Evolutionary conservation across 1,140 invertebrate genomes (phyloP), one percentile per base, ranked within the genome.

Genomic region (Zophobas morio): DNA sequence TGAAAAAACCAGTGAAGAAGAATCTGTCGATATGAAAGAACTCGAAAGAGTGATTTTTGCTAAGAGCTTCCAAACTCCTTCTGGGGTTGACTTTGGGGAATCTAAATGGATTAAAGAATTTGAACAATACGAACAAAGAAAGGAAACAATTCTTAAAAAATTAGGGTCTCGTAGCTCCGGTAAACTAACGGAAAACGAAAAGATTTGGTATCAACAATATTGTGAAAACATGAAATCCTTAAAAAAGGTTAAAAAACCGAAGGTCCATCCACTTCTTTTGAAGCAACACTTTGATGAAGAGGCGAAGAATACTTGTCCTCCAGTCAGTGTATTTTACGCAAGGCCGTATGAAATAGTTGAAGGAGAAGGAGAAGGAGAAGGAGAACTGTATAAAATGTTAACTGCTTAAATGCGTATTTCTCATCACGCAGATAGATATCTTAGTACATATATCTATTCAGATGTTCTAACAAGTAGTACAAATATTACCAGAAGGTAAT

Each of bases 51-150:
- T 51, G 5, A 53, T 77, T 33, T 80, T 80, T 36, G 46, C 60
- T 1, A 66, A 66, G 39, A 66, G 37, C 2, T 42, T 20, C 1
- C 77, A 76, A 74, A 73, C 57, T 4, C 6, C 6, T n/a, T 49
- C 33, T 33, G 72, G 20, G 6, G 40, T 82, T 3, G 51, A 82
- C 46, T 82, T 82, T 20, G 78, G 79, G 8, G 78, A 82, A 46
- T 82, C 80, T 0, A 74, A 80, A 0, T 84, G 83, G 83, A 83
- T 81, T 70, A 60, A 78, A 70, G 63, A 80, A 20, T 84, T 82
- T 49, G 33, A 73, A 35, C 60, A 73, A 1, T 83, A 78, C 53
- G 81, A 77, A 70, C 71, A 82, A 33, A 80, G 34, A 36, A 76
- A 78, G 33, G 37, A 76, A 49, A 39, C 42, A 1, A 76, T 82